A percentile compares a stretch with the other conserved stretches of the same genome.
These are phyloP conservation scores for Scaptomyza polygonia DNA, from an alignment of 2,888 invertebrate species.

Conservation along the genomic window DNA sequence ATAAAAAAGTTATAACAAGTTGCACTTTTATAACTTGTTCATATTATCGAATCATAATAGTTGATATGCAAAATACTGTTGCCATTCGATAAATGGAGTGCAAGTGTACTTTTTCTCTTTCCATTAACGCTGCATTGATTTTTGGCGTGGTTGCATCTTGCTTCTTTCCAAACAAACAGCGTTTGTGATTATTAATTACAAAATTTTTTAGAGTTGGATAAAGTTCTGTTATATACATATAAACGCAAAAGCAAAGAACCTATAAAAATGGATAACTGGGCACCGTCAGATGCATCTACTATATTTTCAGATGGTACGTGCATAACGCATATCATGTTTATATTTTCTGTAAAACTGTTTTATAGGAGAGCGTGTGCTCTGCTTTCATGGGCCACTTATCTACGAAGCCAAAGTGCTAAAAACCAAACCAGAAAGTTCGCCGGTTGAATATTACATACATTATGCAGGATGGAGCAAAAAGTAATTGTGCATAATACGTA, in stretches of 20 bases:
- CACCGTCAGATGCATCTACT: conserved; percentile 53
- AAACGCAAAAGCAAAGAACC: conserved; percentile 57
- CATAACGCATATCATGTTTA: background rate
- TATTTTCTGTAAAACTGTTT: background rate
- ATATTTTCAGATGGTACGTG: conserved; percentile 88
- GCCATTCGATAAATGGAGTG: too few relatives aligned
- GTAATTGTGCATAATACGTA: conserved; percentile 85
- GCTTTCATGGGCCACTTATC: conserved; percentile 97
- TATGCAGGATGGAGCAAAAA: conserved; percentile 99
- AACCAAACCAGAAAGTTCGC: conserved; percentile 92
- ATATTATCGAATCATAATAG: too few relatives aligned
- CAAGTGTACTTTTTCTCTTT: too few relatives aligned
- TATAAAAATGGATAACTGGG: conserved; percentile 59
- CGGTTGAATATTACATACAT: conserved; percentile 95
- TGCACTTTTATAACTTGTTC: too few relatives aligned
- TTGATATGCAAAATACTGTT: too few relatives aligned
- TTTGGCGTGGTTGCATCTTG: too few relatives aligned
- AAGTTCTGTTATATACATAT: too few relatives aligned
- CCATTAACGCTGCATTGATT: too few relatives aligned
- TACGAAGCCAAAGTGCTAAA: conserved; percentile 98
- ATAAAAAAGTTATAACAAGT: too few relatives aligned
- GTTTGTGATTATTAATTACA: too few relatives aligned
- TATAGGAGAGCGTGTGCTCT: conserved; percentile 94
- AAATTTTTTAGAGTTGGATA: too few relatives aligned
- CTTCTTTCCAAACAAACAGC: too few relatives aligned